Conservation (phyloP, 2,888 invertebrate species). For the Drosophila mettleri region DNA sequence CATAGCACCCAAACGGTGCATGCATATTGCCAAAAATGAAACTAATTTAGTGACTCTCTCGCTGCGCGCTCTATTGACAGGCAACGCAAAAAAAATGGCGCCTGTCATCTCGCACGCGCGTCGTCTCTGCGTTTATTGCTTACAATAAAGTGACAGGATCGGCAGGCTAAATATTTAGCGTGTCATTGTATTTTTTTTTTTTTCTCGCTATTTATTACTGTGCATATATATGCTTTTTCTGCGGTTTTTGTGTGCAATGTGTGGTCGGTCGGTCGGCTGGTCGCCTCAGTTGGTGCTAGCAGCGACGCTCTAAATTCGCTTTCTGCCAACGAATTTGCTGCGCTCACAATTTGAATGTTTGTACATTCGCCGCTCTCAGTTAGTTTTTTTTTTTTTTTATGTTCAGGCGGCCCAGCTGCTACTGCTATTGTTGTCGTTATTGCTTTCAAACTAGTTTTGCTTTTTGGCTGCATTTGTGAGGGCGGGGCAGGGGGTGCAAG, state of each 20-base stretch:
- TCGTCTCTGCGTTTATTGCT: slow-evolving; percentile 16
- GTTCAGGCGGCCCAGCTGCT: slow-evolving; percentile 29
- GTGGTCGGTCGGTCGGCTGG: no score
- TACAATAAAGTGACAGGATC: slow-evolving; percentile 46
- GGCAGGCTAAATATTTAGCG: slow-evolving; percentile 19
- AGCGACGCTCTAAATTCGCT: slow-evolving; percentile 33
- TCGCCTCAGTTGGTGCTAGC: slow-evolving; percentile 4
- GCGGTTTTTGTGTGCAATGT: slow-evolving; percentile 34
- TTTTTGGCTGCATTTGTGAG: slow-evolving; percentile 30
- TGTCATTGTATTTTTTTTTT: neutral
- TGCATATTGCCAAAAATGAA: slow-evolving; percentile 28
- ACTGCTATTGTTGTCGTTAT: slow-evolving; percentile 9
- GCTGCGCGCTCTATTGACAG: slow-evolving; percentile 29
- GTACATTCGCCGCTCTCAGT: slow-evolving; percentile 20
- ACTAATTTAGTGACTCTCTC: slow-evolving; percentile 16
- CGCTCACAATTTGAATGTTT: slow-evolving; percentile 47
- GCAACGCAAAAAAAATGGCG: slow-evolving; percentile 59
- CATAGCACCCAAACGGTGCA: slow-evolving; percentile 5
- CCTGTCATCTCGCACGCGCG: slow-evolving; percentile 60
- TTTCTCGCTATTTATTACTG: neutral
- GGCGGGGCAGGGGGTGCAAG: slow-evolving; percentile 23
- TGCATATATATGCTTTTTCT: neutral
- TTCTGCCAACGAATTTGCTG: slow-evolving; percentile 27
- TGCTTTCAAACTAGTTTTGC: slow-evolving; percentile 58
- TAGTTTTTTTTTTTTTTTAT: slow-evolving; percentile 35